Evolutionary conservation across 2,797 vertebrate species (phyloP).

Genomic region (Lithobates pipiens): DNA sequence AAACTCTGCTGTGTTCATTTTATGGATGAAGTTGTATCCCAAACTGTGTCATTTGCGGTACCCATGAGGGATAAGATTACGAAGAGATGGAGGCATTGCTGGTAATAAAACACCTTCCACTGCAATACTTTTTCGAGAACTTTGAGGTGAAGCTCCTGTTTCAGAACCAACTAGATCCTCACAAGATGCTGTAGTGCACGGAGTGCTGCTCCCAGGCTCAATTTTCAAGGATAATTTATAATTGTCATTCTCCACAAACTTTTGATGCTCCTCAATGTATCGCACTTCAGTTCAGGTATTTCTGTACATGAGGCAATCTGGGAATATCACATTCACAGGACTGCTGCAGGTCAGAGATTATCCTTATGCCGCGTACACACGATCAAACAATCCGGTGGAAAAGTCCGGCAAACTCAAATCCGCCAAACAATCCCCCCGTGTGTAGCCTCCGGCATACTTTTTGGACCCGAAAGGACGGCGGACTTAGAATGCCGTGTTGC

Average conservation of each 20-base stretch:
- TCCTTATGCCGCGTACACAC: too few species aligned
- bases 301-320: slow-evolving; percentile 95
- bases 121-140: slow-evolving; percentile 81
- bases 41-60: slow-evolving; percentile 98
- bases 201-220: too few species aligned
- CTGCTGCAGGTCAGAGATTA: too few species aligned
- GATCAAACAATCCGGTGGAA: too few species aligned
- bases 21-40: slow-evolving; percentile 84
- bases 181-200: too few species aligned
- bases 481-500: too few species aligned
- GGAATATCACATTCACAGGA: slow-evolving; percentile 78
- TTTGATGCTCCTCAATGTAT: slow-evolving; percentile 98
- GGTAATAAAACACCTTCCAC: slow-evolving; percentile 81
- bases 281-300: slow-evolving; percentile 97
- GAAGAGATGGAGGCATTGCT: slow-evolving; percentile 90
- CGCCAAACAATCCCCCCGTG: too few species aligned
- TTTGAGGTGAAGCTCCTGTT: slow-evolving; percentile 88
- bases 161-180: slow-evolving; percentile 88
- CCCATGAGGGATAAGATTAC: slow-evolving; percentile 91
- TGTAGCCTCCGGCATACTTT: too few species aligned
- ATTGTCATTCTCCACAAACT: slow-evolving; percentile 99
- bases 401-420: too few species aligned
- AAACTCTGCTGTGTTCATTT: too few species aligned
- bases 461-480: too few species aligned
- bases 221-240: slow-evolving; percentile 77